Base-by-base conservation (phyloP, 2,113 vertebrate species). In the Amia ocellicauda region DNA sequence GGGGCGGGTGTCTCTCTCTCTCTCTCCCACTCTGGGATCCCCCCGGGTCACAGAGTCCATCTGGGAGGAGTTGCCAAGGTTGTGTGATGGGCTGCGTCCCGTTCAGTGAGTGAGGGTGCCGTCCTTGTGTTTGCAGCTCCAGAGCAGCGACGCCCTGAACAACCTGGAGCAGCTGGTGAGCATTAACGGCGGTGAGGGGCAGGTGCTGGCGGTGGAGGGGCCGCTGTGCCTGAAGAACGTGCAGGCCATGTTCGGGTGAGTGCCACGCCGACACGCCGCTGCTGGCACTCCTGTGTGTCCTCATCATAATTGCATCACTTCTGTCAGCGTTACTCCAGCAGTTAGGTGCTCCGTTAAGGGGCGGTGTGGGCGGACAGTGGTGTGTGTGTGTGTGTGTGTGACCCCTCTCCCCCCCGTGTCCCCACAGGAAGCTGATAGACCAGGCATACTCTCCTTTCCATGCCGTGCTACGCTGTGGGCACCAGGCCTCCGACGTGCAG, bases 201-300 rank as follows among this genome's bases (percentile, higher is more conserved):
- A 98, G 51, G 96, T 99, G 74, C 98, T 97, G 74, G 96, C 94
- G 24, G 89, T 95, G 50, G 97, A 99, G 68, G 96, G 96, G 4
- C 91, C 91, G 0, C 86, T 99, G 62, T 98, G 95, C 83, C 86
- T 99, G 80, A 99, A 99, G 85, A 98, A 93, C 27, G 96, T 98
- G 0, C 96, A 99, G 79, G 89, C 93, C 2, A 97, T 99, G 97
- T 98, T 99, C 83, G 96, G 96, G 97, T 93, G 47, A 80, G 90
- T 81, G 66, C 9, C 31, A 36, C 4, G 31, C 31, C 10, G 4
- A 45, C 43, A 16, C 16, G 43, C 17, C 16, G 16, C 17, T 8
- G 43, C 8, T 3, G 8, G 13, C 13, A 47, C 43, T 3, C 13
- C 16, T 4, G 3, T 16, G 17, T 16, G 3, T 16, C 3, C 3